Evolutionary conservation across 2,113 vertebrate genomes (phyloP).

Genomic region (Ctenomys sociabilis): DNA sequence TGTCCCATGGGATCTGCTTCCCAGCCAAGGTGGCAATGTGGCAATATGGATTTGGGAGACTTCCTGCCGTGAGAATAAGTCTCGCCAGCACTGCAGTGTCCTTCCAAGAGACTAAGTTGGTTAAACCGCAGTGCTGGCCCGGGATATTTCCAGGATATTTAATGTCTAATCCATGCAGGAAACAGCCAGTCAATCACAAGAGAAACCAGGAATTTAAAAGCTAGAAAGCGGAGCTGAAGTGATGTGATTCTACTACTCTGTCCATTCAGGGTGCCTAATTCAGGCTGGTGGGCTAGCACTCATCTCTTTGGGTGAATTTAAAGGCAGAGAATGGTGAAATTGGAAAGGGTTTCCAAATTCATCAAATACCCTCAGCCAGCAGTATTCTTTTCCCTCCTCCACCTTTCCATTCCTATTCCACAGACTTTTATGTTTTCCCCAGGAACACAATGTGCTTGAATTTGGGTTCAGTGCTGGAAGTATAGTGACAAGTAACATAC

Average conservation of each 20-base stretch:
- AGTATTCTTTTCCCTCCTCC: accelerated
- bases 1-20: neutral
- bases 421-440: neutral
- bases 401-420: neutral
- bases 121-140: neutral
- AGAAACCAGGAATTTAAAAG: neutral
- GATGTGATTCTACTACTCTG: neutral
- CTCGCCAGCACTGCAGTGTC: neutral
- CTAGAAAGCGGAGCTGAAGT: accelerated
- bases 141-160: neutral
- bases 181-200: neutral
- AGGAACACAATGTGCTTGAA: neutral
- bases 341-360: neutral
- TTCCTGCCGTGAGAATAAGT: neutral
- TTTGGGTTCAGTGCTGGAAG: neutral
- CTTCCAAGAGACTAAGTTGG: neutral
- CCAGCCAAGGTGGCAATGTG: neutral
- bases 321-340: neutral
- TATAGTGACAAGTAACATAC: neutral
- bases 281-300: no score
- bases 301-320: neutral
- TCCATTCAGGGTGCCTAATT: neutral
- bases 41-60: no score
- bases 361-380: neutral
- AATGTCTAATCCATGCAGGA: neutral